Conservation (phyloP, 1,140 invertebrate genomes). For the Brachionus koreanus region DNA sequence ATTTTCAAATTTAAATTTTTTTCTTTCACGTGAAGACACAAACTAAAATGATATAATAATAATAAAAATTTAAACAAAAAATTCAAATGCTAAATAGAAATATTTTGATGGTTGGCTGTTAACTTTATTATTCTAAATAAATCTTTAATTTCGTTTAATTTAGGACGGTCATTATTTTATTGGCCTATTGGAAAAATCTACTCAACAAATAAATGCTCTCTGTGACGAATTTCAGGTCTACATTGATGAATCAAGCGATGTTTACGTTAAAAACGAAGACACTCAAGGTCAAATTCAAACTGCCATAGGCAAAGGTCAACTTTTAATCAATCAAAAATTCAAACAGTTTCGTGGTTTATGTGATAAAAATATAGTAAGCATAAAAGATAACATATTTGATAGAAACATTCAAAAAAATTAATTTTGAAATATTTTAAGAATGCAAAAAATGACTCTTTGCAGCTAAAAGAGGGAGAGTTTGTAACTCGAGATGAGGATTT, state of each 20-base stretch:
- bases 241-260: neutral
- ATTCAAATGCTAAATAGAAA: neutral
- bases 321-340: slow-evolving; percentile 85
- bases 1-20: neutral
- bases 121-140: neutral
- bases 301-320: slow-evolving; percentile 80
- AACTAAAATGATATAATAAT: slow-evolving; percentile 8
- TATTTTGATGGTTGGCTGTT: neutral
- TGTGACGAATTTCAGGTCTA: neutral
- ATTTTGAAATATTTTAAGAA: slow-evolving; percentile 7
- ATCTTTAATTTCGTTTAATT: neutral
- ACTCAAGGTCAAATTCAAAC: slow-evolving; percentile 75
- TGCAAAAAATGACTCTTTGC: slow-evolving; percentile 55
- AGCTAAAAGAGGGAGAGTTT: slow-evolving; percentile 72
- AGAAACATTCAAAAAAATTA: neutral
- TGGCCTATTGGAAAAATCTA: neutral
- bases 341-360: slow-evolving; percentile 85
- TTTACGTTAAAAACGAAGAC: slow-evolving; percentile 4
- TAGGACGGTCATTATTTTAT: slow-evolving; percentile 40
- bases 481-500: slow-evolving; percentile 81
- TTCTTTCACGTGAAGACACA: neutral
- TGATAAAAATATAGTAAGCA: slow-evolving; percentile 72
- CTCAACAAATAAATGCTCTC: neutral
- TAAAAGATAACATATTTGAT: neutral
- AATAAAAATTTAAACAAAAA: neutral